Percentiles rank a stretch among this genome's conserved stretches.
Evolutionary conservation across 2,888 invertebrate species (phyloP).

Genomic region (Pasiphila rectangulata): DNA sequence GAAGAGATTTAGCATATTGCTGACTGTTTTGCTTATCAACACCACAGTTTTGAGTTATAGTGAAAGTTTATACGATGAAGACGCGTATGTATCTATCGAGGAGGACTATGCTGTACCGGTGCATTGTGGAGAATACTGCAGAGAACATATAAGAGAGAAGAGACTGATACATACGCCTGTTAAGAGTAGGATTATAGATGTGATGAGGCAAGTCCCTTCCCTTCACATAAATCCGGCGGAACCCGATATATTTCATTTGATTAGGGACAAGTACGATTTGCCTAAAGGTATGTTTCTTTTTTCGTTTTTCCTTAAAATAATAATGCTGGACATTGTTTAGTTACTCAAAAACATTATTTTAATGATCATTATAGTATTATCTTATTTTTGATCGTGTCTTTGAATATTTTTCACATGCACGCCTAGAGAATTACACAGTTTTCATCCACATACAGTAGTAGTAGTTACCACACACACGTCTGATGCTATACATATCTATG

Average conservation of each 20-base stretch:
- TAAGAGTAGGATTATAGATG: constrained; percentile 56
- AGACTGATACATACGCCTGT: constrained; percentile 31
- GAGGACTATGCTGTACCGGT: constrained; percentile 46
- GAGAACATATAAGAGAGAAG: constrained; percentile 38
- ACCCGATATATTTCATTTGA: constrained; percentile 51
- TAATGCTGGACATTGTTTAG: too few relatives aligned
- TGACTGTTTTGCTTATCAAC: constrained; percentile 20
- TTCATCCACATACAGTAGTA: too few relatives aligned
- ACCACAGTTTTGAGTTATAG: constrained; percentile 20
- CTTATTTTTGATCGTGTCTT: too few relatives aligned
- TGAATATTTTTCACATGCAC: too few relatives aligned
- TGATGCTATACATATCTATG: too few relatives aligned
- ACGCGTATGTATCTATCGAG: constrained; percentile 35
- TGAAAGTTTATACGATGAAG: constrained; percentile 33
- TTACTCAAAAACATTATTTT: too few relatives aligned
- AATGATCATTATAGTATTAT: too few relatives aligned
- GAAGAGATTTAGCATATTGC: constrained; percentile 17
- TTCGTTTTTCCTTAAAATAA: too few relatives aligned
- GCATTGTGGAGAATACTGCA: constrained; percentile 43
- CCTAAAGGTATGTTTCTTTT: constrained; percentile 55
- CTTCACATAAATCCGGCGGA: constrained; percentile 45
- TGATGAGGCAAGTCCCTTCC: constrained; percentile 55
- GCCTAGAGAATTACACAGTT: too few relatives aligned
- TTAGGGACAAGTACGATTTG: constrained; percentile 60
- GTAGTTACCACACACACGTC: too few relatives aligned